These are phyloP conservation scores for Aspidiotus destructor DNA, from an alignment of 2,888 invertebrate species.

Conservation along the genomic window DNA sequence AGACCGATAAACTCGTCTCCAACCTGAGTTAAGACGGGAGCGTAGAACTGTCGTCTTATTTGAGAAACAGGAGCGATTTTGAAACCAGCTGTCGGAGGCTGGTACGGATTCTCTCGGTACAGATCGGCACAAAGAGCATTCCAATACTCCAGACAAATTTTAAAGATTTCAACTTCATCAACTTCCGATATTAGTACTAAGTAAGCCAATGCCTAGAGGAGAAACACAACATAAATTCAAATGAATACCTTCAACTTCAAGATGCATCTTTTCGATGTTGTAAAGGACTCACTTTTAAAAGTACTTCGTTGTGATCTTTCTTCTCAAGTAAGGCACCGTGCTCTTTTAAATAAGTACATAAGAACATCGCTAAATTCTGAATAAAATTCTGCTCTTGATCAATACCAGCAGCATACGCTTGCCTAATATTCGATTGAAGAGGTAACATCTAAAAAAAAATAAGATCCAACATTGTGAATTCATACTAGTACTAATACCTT, in stretches of 20 bases:
- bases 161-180: constrained; percentile 98
- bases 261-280: no score
- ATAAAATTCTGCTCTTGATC: constrained; percentile 99
- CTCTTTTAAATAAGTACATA: constrained; percentile 93
- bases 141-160: constrained; percentile 99
- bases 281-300: constrained; percentile 53
- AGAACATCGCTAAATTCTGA: constrained; percentile 92
- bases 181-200: constrained; percentile 91
- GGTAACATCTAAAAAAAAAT: constrained; percentile 64
- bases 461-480: background rate
- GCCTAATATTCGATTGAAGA: constrained; percentile 78
- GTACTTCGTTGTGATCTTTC: constrained; percentile 61
- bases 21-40: constrained; percentile 66
- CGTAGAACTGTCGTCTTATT: constrained; percentile 60
- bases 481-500: no score
- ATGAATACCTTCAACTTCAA: background rate
- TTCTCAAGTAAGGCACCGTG: constrained; percentile 84
- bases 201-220: constrained; percentile 59
- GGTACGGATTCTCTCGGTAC: constrained; percentile 65
- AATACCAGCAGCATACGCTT: constrained; percentile 84
- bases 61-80: constrained; percentile 41
- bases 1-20: background rate
- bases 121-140: constrained; percentile 84
- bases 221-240: constrained; percentile 6
- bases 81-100: constrained; percentile 37